A percentile compares a stretch with the other conserved stretches of the same genome.
Evolutionary conservation across 2,797 vertebrate genomes (phyloP).

Genomic region (Cebuella pygmaea): DNA sequence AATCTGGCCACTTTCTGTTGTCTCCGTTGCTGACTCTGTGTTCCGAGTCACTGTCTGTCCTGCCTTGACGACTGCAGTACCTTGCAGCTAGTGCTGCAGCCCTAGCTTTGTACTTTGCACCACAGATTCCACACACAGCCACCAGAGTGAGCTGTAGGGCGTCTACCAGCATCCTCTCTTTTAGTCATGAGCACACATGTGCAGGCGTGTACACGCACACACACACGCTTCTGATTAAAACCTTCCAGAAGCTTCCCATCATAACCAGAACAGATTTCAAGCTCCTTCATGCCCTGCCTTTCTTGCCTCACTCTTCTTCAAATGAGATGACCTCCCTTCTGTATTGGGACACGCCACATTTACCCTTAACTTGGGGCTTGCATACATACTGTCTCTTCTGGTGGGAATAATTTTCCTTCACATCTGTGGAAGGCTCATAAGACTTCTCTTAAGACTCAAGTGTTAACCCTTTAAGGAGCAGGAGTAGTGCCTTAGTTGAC

Average conservation of each 20-base stretch:
- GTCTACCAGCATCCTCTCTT: too few species aligned
- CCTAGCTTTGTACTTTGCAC: fast-evolving
- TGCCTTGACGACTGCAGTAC: too few species aligned
- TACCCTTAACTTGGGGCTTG: not conserved
- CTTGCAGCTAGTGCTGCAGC: too few species aligned
- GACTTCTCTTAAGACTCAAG: not conserved
- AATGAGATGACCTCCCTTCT: not conserved
- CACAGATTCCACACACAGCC: not conserved
- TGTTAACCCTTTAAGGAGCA: not conserved
- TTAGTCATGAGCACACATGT: fast-evolving
- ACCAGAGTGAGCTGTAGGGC: not conserved
- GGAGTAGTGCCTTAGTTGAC: not conserved
- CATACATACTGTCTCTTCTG: not conserved
- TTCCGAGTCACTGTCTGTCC: not conserved
- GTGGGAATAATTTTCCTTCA: not conserved
- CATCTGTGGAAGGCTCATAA: not conserved
- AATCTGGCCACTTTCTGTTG: not conserved
- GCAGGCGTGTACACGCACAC: too few species aligned
- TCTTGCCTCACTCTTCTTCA: not conserved
- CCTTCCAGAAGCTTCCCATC: not conserved
- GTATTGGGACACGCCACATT: fast-evolving
- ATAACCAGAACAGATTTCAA: not conserved
- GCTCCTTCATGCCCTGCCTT: not conserved
- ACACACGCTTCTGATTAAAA: not conserved
- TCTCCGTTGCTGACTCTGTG: not conserved